These are phyloP conservation scores for Scolanthus callimorphus DNA, from an alignment of 92 coral and sea anemone species.

Conservation along the genomic window DNA sequence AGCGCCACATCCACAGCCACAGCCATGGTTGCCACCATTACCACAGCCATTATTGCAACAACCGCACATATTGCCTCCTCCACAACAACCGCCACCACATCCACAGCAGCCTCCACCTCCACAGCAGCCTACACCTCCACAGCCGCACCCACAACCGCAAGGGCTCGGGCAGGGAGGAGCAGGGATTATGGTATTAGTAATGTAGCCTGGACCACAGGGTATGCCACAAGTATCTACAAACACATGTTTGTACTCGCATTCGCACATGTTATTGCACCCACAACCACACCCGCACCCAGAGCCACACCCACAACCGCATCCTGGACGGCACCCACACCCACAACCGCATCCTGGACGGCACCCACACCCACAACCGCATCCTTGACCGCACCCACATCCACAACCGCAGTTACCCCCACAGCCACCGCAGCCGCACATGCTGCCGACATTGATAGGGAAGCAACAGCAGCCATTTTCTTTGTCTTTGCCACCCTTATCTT, in stretches of 20 bases:
- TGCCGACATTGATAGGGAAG: neutral
- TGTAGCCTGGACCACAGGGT: slow-evolving; percentile 6
- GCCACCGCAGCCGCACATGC: neutral
- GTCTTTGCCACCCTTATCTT: neutral
- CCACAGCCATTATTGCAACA: slow-evolving; percentile 8
- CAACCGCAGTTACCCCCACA: too few species aligned
- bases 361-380: slow-evolving; percentile 14
- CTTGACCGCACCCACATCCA: slow-evolving; percentile 7
- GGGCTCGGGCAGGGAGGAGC: neutral
- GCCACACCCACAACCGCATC: slow-evolving; percentile 2
- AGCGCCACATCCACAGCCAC: neutral
- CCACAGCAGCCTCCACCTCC: slow-evolving; percentile 4
- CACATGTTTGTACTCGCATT: neutral
- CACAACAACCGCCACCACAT: neutral
- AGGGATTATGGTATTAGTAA: neutral
- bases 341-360: slow-evolving; percentile 22
- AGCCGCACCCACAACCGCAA: neutral
- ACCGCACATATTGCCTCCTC: neutral
- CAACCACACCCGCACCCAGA: neutral
- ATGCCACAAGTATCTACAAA: slow-evolving; percentile 1
- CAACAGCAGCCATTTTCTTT: slow-evolving; percentile 2
- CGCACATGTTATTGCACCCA: neutral
- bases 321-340: slow-evolving; percentile 5
- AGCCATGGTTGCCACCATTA: neutral
- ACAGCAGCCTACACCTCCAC: neutral